Evolutionary conservation across 2,113 vertebrate genomes (phyloP).

Genomic region (Boulengeromyrus knoepffleri): DNA sequence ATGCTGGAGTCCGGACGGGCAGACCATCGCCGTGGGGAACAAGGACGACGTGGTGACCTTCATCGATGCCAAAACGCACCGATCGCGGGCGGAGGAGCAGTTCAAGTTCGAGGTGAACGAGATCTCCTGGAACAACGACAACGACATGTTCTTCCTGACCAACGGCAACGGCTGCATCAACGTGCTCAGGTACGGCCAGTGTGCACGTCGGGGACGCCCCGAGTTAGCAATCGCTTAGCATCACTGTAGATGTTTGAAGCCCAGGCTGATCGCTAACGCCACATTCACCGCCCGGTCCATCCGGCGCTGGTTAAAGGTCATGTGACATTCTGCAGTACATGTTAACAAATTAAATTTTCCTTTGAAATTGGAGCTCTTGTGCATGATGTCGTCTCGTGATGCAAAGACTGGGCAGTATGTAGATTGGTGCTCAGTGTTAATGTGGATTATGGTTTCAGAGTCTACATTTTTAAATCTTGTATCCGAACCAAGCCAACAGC

Average conservation of each 20-base stretch:
- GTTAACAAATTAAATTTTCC: neutral
- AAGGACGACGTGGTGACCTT: constrained; percentile 99
- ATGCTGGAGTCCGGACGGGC: constrained; percentile 96
- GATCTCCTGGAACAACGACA: constrained; percentile 98
- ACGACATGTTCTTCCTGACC: constrained; percentile 97
- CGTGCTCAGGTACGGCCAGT: constrained; percentile 74
- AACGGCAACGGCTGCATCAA: constrained; percentile 98
- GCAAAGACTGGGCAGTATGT: neutral
- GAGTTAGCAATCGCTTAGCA: neutral
- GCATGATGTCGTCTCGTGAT: neutral
- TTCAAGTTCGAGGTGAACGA: constrained; percentile 99
- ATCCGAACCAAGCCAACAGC: too few species aligned
- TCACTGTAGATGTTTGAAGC: neutral
- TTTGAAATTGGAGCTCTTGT: neutral
- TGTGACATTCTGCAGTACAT: neutral
- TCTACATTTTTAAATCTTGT: neutral
- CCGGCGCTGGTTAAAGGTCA: neutral
- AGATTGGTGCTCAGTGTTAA: neutral
- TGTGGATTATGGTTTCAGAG: neutral
- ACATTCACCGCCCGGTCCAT: neutral
- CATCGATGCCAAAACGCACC: constrained; percentile 89
- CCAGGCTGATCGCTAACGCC: neutral
- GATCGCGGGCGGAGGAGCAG: constrained; percentile 89
- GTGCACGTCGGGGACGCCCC: neutral
- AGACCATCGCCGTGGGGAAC: constrained; percentile 96